Base-by-base conservation (phyloP, 2,888 invertebrate species). In the Epinotia ramella region DNA sequence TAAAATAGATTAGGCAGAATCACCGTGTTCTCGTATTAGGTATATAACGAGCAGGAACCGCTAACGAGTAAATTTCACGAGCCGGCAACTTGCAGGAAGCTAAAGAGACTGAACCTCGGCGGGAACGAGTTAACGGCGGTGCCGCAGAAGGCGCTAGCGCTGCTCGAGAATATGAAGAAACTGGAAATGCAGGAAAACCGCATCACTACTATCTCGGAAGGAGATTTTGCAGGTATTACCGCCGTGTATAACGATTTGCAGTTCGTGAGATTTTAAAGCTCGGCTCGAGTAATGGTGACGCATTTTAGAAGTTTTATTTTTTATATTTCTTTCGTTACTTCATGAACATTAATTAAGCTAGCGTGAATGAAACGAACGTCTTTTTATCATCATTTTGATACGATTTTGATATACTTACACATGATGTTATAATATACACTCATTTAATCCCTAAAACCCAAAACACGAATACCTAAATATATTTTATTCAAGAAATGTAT, bases 131-230 rank as follows among this genome's bases (percentile, higher is more conserved):
- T 98, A 84, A 95, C 96, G 53, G 94, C 95, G 13, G 96, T 98
- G 66, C 98, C 98, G 16, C 97, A 97, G 83, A 96, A 96, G 84
- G 96, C 98, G 0, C 95, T 98, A n/a, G 96, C 96, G 0, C 95
- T 97, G 77, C 93, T 98, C 80, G 97, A 97, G 84, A 97, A 96
- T 82, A 91, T 98, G 80, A 97, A 97, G 89, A 98, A 97, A 85
- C 95, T 98, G 67, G 98, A 98, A 91, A 96, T 98, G 94, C 98
- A 98, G 85, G 98, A 98, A 86, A 98, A 98, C 87, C 95, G 96
- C 80, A 97, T 98, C 77, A 94, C 96, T 60, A 92, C 95, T 46
- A 97, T 98, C 79, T 93, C 95, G 63, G 97, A 97, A 86, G 97
- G 97, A 53, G 98, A 98, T 88, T 98, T 98, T 88, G 96, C 96